A percentile compares a stretch with the other conserved stretches of the same genome.
These are phyloP conservation scores for Hestina assimilis DNA, from an alignment of 1,140 invertebrate genomes.

Conservation along the genomic window DNA sequence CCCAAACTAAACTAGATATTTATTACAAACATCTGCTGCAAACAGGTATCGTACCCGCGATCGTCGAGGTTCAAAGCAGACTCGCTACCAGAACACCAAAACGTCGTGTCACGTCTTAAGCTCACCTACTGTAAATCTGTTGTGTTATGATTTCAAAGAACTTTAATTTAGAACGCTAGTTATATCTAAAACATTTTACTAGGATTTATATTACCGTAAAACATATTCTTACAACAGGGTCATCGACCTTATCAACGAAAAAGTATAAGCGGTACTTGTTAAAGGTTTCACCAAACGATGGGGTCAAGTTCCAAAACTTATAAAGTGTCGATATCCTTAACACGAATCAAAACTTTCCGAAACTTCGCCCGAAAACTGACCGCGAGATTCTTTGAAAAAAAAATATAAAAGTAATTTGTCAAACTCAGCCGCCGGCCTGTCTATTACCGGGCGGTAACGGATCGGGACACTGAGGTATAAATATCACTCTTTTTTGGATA, in stretches of 20 bases:
- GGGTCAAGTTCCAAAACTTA: conserved; percentile 10
- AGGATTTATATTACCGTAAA: too few species aligned
- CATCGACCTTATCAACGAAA: not conserved
- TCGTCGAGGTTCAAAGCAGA: too few species aligned
- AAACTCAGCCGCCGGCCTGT: conserved; percentile 38
- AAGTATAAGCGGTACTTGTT: not conserved
- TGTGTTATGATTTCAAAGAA: too few species aligned
- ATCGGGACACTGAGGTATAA: not conserved
- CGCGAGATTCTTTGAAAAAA: conserved; percentile 33
- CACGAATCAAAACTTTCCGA: conserved; percentile 23
- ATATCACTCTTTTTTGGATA: not conserved
- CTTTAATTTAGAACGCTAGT: too few species aligned
- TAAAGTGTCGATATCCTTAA: conserved; percentile 20
- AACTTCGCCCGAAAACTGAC: conserved; percentile 23
- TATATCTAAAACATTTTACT: too few species aligned
- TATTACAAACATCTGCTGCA: too few species aligned
- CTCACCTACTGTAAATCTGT: too few species aligned
- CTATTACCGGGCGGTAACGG: conserved; percentile 22
- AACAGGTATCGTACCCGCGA: too few species aligned
- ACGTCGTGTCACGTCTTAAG: too few species aligned
- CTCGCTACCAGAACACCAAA: too few species aligned
- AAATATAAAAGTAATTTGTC: conserved; percentile 53
- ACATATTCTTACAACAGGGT: not conserved
- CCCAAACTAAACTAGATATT: too few species aligned
- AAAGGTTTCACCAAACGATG: conserved; percentile 4